Evolutionary conservation across 2,113 vertebrate species (phyloP).

Genomic region (Echinops telfairi): DNA sequence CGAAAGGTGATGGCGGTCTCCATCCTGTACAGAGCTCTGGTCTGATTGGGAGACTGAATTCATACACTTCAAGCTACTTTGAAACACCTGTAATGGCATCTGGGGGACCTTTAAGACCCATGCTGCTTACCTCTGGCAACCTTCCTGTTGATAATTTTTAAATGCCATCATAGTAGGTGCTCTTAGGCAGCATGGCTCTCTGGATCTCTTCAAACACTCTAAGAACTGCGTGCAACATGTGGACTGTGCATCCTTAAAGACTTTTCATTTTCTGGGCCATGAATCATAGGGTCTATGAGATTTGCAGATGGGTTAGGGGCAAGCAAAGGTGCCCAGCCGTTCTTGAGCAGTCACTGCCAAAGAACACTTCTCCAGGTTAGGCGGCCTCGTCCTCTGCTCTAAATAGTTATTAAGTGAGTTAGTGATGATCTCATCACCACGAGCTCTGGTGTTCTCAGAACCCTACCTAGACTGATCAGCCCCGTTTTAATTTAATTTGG

Average conservation of each 20-base stretch:
- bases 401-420: no score
- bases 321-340: neutral
- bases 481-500: no score
- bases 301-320: neutral
- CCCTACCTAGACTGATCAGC: no score
- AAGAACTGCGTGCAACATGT: neutral
- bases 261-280: neutral
- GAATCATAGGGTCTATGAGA: neutral
- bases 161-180: neutral
- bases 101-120: neutral
- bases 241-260: neutral
- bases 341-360: no score
- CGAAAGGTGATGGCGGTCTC: neutral
- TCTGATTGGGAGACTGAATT: neutral
- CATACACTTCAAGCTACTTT: neutral
- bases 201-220: neutral
- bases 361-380: no score
- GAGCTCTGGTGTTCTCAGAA: no score
- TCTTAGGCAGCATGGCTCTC: neutral
- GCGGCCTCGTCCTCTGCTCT: no score
- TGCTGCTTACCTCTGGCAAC: neutral
- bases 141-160: neutral
- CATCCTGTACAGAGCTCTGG: neutral
- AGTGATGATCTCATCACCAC: no score
- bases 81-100: neutral